Evolutionary conservation across 2,113 vertebrate species (phyloP), one percentile per base, ranked within the genome.

Genomic region (Atherinomorus stipes): DNA sequence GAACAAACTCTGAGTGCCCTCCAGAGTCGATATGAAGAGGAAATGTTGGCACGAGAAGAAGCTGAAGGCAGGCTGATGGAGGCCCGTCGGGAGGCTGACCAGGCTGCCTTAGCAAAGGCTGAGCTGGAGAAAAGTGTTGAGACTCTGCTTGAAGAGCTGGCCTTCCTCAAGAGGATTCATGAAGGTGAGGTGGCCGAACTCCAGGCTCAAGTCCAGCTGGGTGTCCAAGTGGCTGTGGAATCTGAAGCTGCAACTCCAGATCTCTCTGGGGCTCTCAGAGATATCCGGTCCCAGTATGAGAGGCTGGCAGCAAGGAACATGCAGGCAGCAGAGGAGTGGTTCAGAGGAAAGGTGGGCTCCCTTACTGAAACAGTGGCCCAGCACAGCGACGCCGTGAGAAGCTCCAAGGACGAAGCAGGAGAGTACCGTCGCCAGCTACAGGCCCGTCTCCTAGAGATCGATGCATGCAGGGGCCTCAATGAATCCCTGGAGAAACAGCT

Each of bases 311-410:
- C 93, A 4, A 84, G 78, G 63, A 95, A 94, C 80, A 92, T 94
- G 81, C 92, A 93, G 62, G 87, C 94, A 9, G 93, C 94, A 2
- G 94, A 95, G 73, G 92, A 93, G 12, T 94, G 94, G 93, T 94
- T 94, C 89, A 90, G 89, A 34, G 89, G 88, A 7, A 94, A 94
- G 78, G 88, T 94, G 59, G 92, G 94, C 26, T 85, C 89, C 11
- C 79, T 95, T 49, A 93, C 90, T 0, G 91, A 93, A 58, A 92
- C 87, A 0, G 94, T 92, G 56, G 90, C 90, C 62, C 93, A 93
- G 47, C 93, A 91, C 83, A 92, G 74, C 1, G 81, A 87, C 1
- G 90, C 92, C 1, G 71, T 94, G 47, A 90, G 81, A 50, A 90
- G 52, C 76, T 91, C 91, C 65, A 95, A 93, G 77, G 93, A 93